These are phyloP conservation scores for Hemitrygon akajei DNA, from an alignment of 2,797 vertebrate genomes.

Conservation along the genomic window DNA sequence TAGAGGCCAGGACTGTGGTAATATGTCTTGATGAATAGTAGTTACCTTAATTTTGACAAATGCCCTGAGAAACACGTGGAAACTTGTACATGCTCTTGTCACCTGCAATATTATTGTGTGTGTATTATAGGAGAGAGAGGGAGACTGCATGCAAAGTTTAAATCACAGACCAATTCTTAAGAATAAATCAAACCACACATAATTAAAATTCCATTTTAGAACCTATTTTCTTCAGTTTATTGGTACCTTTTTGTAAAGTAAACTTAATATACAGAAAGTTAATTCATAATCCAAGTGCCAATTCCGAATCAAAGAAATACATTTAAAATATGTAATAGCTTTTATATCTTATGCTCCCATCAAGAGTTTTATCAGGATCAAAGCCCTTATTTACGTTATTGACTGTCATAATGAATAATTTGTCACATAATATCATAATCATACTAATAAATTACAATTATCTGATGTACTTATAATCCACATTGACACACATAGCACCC, in stretches of 20 bases:
- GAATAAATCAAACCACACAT: neutral
- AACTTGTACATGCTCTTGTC: neutral
- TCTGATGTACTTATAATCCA: no score
- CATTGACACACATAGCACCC: no score
- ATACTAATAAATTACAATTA: neutral
- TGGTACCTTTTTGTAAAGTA: neutral
- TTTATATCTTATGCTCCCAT: neutral
- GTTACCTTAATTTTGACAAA: neutral
- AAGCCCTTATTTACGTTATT: neutral
- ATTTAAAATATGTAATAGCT: neutral
- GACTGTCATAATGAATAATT: neutral
- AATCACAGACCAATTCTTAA: neutral
- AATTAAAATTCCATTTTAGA: neutral
- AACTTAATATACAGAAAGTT: neutral
- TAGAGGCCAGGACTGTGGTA: neutral
- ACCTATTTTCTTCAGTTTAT: neutral
- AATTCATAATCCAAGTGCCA: neutral
- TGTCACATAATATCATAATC: neutral
- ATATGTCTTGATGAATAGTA: neutral
- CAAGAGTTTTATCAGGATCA: neutral
- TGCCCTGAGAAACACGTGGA: neutral
- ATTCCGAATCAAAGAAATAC: neutral
- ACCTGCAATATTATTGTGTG: neutral
- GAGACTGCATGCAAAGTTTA: no score
- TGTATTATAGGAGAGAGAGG: no score